Evolutionary conservation across 2,888 invertebrate genomes (phyloP), one percentile per base, ranked within the genome.

Genomic region (Phyto melanocephala): DNA sequence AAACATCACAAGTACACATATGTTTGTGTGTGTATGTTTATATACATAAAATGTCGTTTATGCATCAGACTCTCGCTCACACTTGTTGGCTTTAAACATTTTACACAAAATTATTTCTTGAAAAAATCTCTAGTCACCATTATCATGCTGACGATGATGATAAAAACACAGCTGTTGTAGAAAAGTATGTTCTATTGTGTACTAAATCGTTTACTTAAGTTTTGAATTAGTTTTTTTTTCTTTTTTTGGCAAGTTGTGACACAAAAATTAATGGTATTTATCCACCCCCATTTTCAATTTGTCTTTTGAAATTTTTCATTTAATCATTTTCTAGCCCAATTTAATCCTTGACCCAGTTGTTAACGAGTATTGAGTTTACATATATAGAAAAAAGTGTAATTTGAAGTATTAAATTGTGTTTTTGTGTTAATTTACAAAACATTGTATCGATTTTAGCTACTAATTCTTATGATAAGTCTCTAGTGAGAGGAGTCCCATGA

Each of bases 321-420:
- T 67, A 56, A 24, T 76, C 60, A 50, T 35, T 58, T 67, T 52
- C 60, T 72, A 45, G 77, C 62, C 68, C 81, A 56, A 65, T 54
- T 56, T 47, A 78, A 78, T 70, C 63, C 71, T 78, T 70, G 78
- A 65, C 70, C 82, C 47, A 58, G 67, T 67, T 67, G 58, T 58
- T 28, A 58, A 60, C 47, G 20, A 47, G 22, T 22, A 11, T 52
- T 40, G 15, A 60, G n/a, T 56, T 56, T 67, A 58, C 58, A 50
- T 74, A 28, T 28, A 6, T 5, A 6, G 6, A 28, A 28, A 28
- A 33, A 28, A 11, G n/a, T 60, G n/a, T 47, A 22, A 24, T 67
- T 40, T 37, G 22, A 28, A 42, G 28, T 54, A 28, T 40, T 33
- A 2, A 13, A 2, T 15, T 42, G 42, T n/a, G n/a, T 42, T 40